Percentiles rank a stretch among this genome's conserved stretches.
Evolutionary conservation across 1,140 invertebrate species (phyloP).

Genomic region (Penaeus indicus): DNA sequence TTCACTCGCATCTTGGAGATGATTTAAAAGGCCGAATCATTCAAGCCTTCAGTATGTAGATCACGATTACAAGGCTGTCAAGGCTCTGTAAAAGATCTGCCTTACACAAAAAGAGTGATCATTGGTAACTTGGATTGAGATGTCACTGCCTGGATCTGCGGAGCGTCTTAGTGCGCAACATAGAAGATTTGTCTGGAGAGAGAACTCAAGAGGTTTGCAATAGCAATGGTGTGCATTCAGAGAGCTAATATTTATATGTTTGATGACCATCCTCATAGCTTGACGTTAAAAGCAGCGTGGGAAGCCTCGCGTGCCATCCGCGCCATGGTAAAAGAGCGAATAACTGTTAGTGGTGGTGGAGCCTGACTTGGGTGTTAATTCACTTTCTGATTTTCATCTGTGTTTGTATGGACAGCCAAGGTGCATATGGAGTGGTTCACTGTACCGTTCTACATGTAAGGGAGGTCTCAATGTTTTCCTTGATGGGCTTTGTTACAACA

Average conservation of each 20-base stretch:
- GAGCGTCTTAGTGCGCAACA: conserved; percentile 89
- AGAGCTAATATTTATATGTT: conserved; percentile 99
- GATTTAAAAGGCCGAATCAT: conserved; percentile 97
- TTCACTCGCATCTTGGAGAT: conserved; percentile 98
- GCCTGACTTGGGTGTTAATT: conserved; percentile 99
- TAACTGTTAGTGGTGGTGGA: conserved; percentile 99
- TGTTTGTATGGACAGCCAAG: conserved; percentile 98
- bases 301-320: conserved; percentile 96
- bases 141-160: conserved; percentile 88
- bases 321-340: conserved; percentile 81
- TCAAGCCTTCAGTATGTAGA: conserved; percentile 99
- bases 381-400: conserved; percentile 99
- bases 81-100: conserved; percentile 90
- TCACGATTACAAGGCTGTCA: conserved; percentile 98
- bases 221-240: conserved; percentile 99
- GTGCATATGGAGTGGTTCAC: conserved; percentile 99
- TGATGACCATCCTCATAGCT: conserved; percentile 99
- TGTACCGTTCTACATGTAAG: conserved; percentile 99
- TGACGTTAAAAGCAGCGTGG: conserved; percentile 98
- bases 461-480: conserved; percentile 99
- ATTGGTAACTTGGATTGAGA: conserved; percentile 84
- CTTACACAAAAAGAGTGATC: conserved; percentile 96
- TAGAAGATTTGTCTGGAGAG: conserved; percentile 95
- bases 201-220: conserved; percentile 98
- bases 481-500: conserved; percentile 98